These are phyloP conservation scores for Matsumyia berberina DNA, from an alignment of 2,888 invertebrate genomes.

Conservation along the genomic window DNA sequence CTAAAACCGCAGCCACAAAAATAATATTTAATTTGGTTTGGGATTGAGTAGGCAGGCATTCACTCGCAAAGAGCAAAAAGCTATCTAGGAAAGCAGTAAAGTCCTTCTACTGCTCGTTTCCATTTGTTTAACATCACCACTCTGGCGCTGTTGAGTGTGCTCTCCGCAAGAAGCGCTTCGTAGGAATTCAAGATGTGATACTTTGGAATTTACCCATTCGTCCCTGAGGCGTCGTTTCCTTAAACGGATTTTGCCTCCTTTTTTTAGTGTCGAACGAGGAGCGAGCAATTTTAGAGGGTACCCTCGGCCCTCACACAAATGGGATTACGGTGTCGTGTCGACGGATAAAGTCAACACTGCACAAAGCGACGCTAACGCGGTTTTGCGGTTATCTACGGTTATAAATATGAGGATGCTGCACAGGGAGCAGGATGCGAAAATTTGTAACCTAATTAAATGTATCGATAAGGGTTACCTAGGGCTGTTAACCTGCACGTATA, in stretches of 20 bases:
- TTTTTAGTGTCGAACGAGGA: constrained; percentile 28
- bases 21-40: constrained; percentile 67
- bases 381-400: constrained; percentile 45
- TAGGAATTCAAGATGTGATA: constrained; percentile 53
- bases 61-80: constrained; percentile 39
- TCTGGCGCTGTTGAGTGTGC: constrained; percentile 9
- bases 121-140: constrained; percentile 14
- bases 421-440: background rate
- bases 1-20: constrained; percentile 59
- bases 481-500: constrained; percentile 35
- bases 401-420: constrained; percentile 28
- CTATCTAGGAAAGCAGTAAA: constrained; percentile 42
- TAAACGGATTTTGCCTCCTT: constrained; percentile 69
- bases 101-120: constrained; percentile 41
- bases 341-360: constrained; percentile 55
- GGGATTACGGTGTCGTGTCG: constrained; percentile 65
- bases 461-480: constrained; percentile 31
- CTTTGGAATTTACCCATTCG: constrained; percentile 51
- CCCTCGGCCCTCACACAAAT: constrained; percentile 34
- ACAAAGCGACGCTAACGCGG: constrained; percentile 35
- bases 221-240: constrained; percentile 70
- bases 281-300: constrained; percentile 44
- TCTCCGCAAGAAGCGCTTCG: constrained; percentile 36
- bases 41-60: constrained; percentile 46
- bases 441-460: constrained; percentile 65